phyloP scores from a whole-genome alignment of 2,113 vertebrate genomes.

The Oreotrochilus melanogaster region DNA sequence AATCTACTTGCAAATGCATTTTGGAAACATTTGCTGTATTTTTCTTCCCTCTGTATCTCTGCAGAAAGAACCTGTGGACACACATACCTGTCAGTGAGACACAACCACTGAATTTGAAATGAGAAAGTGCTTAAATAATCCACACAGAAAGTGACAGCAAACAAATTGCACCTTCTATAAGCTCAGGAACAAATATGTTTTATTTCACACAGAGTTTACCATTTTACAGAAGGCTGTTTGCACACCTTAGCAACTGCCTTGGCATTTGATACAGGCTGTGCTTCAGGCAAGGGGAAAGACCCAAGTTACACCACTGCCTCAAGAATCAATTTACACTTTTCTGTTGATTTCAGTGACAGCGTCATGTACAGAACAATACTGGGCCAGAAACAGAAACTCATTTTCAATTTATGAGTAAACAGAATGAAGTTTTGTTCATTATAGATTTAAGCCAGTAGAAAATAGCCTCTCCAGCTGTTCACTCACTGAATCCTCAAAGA shows the following conservation, averaged over 20 bases:
- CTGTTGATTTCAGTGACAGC: not conserved
- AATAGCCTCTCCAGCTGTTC: slow-evolving; percentile 9
- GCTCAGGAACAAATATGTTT: not conserved
- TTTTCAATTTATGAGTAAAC: slow-evolving; percentile 29
- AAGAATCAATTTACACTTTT: not conserved
- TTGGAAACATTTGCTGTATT: not conserved
- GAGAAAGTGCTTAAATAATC: not conserved
- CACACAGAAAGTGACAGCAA: not conserved
- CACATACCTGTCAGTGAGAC: not conserved
- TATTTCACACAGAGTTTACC: not conserved
- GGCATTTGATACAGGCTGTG: not conserved
- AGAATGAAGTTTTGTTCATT: slow-evolving; percentile 18
- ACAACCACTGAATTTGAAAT: not conserved
- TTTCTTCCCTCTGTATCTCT: not conserved
- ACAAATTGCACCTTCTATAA: not conserved
- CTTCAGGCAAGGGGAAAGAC: not conserved
- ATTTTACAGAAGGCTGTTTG: not conserved
- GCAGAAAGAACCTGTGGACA: not conserved
- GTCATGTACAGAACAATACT: not conserved
- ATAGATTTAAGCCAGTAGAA: slow-evolving; percentile 16
- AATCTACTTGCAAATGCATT: slow-evolving; percentile 15
- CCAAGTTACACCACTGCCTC: not conserved
- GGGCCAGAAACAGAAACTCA: not conserved
- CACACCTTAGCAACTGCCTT: not conserved
- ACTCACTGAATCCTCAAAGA: not conserved